These are phyloP conservation scores for Melolontha melolontha DNA, from an alignment of 2,888 invertebrate genomes.

Conservation along the genomic window DNA sequence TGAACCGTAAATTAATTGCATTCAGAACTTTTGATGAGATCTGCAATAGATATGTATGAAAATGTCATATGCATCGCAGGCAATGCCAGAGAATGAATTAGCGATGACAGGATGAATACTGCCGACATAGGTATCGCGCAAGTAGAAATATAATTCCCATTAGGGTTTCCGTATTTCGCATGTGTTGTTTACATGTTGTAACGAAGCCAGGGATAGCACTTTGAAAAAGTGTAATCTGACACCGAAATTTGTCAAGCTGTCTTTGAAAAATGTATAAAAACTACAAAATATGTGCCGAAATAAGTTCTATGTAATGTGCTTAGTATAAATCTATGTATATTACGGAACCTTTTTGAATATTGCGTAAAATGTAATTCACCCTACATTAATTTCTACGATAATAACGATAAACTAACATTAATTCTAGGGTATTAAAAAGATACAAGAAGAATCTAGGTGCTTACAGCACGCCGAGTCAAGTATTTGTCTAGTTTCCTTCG, in stretches of 20 bases:
- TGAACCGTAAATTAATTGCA: constrained; percentile 44
- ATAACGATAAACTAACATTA: too few species aligned
- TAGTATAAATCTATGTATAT: too few species aligned
- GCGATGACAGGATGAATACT: constrained; percentile 40
- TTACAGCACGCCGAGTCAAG: too few species aligned
- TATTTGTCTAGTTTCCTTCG: too few species aligned
- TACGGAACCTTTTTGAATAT: too few species aligned
- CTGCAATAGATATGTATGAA: constrained; percentile 45
- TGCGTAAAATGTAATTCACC: too few species aligned
- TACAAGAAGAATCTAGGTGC: too few species aligned
- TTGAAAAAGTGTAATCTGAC: constrained; percentile 38
- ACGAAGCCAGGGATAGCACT: constrained; percentile 27
- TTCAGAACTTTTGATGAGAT: constrained; percentile 44
- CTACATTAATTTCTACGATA: too few species aligned
- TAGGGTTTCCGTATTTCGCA: constrained; percentile 21
- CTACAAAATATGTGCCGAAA: constrained; percentile 14
- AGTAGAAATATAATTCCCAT: constrained; percentile 35
- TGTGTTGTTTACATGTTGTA: constrained; percentile 26
- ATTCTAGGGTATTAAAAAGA: too few species aligned
- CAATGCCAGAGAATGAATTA: constrained; percentile 40
- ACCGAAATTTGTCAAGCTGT: constrained; percentile 22
- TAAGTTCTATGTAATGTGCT: constrained; percentile 12
- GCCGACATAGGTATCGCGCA: constrained; percentile 23
- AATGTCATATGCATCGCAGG: constrained; percentile 44
- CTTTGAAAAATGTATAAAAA: constrained; percentile 28